Evolutionary conservation across 2,888 invertebrate genomes (phyloP).

Genomic region (Drosophila glabriapex): DNA sequence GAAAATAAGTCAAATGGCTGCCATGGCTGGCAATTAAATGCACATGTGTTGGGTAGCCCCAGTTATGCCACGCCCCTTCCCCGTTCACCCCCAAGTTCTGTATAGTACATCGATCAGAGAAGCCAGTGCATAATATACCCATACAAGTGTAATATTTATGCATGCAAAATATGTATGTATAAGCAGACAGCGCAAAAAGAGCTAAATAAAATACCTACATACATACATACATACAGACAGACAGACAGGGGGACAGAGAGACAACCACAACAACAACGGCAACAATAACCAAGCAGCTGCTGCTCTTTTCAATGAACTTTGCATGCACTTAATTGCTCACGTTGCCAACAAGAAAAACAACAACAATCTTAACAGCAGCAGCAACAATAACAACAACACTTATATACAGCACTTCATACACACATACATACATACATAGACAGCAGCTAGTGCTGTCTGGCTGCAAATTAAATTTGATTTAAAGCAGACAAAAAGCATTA

Average conservation of each 20-base stretch:
- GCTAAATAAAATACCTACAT: not conserved
- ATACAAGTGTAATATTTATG: conserved; percentile 3
- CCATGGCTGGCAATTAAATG: conserved; percentile 58
- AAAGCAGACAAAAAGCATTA: conserved; percentile 45
- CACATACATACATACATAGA: not conserved
- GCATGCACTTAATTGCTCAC: conserved; percentile 68
- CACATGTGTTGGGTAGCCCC: conserved; percentile 36
- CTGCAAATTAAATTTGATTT: conserved; percentile 66
- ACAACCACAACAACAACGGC: conserved; percentile 23
- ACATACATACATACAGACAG: conserved; percentile 18
- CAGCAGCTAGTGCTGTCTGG: conserved; percentile 23
- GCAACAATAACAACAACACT: conserved; percentile 5
- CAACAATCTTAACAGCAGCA: conserved; percentile 9
- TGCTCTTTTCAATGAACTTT: conserved; percentile 62
- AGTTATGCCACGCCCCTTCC: not conserved
- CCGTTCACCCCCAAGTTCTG: not conserved
- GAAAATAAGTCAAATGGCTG: conserved; percentile 41
- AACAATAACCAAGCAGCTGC: conserved; percentile 36
- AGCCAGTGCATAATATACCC: conserved; percentile 20
- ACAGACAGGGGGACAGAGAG: conserved; percentile 37
- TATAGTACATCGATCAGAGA: conserved; percentile 20
- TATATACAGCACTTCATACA: not conserved
- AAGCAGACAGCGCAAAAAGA: conserved; percentile 20
- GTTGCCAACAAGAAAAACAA: conserved; percentile 21
- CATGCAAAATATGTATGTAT: not conserved